A percentile compares a stretch with the other conserved stretches of the same genome.
Conservation (phyloP, 53 echinoderm and acorn worm genomes). For the Actinopyga echinites region DNA sequence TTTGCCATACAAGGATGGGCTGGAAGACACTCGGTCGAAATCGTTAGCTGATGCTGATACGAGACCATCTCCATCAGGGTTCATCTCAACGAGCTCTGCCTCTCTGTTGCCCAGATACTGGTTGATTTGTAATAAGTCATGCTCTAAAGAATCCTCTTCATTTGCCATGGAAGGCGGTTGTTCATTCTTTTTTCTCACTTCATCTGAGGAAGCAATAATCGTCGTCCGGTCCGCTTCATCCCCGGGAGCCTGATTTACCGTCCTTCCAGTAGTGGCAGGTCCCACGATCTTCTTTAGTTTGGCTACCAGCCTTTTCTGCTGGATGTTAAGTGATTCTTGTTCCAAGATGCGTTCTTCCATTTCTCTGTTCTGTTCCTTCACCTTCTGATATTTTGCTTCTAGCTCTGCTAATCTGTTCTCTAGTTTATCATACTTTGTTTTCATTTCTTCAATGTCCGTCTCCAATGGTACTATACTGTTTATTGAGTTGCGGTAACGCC, state of each 20-base stretch:
- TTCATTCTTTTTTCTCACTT: too few relatives aligned
- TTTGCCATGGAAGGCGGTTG: too few relatives aligned
- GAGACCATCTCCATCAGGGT: conserved; percentile 18
- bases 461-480: background rate
- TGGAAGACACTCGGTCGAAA: conserved; percentile 22
- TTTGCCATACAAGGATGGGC: conserved; percentile 31
- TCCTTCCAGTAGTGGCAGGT: background rate
- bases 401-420: background rate
- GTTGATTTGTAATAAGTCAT: conserved; percentile 28
- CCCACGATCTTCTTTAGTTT: conserved; percentile 26
- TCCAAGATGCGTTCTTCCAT: background rate
- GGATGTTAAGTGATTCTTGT: background rate
- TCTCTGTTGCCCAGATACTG: conserved; percentile 54
- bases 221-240: too few relatives aligned
- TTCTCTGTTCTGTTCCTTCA: background rate
- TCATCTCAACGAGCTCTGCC: conserved; percentile 45
- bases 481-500: background rate
- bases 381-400: background rate
- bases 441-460: background rate
- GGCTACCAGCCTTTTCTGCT: conserved; percentile 14
- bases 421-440: background rate
- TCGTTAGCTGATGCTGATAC: conserved; percentile 4
- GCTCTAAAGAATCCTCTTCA: too few relatives aligned
- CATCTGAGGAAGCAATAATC: too few relatives aligned
- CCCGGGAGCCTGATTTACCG: too few relatives aligned